These are phyloP conservation scores for Micoletzkya japonica DNA, from an alignment of 2,888 invertebrate genomes.

Conservation along the genomic window DNA sequence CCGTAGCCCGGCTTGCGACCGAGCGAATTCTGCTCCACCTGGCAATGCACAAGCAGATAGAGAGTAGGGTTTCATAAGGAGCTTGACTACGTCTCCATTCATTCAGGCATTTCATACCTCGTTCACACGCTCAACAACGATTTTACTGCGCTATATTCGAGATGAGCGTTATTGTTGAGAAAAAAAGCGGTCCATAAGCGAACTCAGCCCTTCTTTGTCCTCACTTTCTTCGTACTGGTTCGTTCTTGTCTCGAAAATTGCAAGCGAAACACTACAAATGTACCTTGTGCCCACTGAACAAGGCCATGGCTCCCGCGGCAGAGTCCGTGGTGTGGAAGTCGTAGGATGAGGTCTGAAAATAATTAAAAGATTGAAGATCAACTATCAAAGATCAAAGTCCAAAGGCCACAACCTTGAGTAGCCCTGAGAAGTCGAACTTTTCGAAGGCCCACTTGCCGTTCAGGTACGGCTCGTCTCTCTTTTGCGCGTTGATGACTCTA, in stretches of 20 bases:
- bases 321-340: conserved; percentile 44
- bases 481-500: too few relatives aligned
- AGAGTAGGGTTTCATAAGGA: too few relatives aligned
- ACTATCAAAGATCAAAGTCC: not conserved
- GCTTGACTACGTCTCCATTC: too few relatives aligned
- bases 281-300: conserved; percentile 31
- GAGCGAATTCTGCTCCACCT: not conserved
- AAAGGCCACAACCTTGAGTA: not conserved
- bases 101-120: too few relatives aligned
- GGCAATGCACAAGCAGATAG: too few relatives aligned
- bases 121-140: too few relatives aligned
- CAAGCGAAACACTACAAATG: not conserved
- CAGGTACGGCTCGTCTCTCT: not conserved
- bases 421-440: conserved; percentile 10
- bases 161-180: too few relatives aligned
- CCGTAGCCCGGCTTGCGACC: not conserved
- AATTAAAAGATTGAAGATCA: not conserved
- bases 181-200: too few relatives aligned
- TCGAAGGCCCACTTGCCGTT: not conserved
- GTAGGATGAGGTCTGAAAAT: conserved; percentile 26
- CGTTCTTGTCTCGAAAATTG: too few relatives aligned
- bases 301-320: conserved; percentile 58
- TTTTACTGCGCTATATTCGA: too few relatives aligned
- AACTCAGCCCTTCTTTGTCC: too few relatives aligned
- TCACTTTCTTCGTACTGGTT: too few relatives aligned